A percentile compares a stretch with the other conserved stretches of the same genome.
phyloP scores from a whole-genome alignment of 2,113 vertebrate species.

The Vidua chalybeata region DNA sequence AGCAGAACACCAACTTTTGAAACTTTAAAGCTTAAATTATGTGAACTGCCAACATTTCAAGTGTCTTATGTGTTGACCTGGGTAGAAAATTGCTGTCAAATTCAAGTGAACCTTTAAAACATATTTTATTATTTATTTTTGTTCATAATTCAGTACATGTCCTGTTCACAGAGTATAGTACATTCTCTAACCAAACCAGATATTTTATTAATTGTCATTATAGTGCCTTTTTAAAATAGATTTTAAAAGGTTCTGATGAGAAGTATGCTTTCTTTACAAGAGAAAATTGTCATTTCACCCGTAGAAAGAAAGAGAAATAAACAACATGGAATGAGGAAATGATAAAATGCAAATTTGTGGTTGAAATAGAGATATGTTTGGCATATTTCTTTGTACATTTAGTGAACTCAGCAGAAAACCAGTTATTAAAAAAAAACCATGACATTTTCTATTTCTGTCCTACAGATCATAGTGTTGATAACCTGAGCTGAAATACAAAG shows the following conservation, averaged over 20 bases:
- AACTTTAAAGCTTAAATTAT: background rate
- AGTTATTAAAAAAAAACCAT: background rate
- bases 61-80: background rate
- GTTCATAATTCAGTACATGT: background rate
- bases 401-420: conserved; percentile 20
- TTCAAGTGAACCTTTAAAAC: background rate
- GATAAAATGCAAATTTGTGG: conserved; percentile 28
- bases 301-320: background rate
- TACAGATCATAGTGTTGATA: conserved; percentile 11
- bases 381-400: background rate
- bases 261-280: background rate
- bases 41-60: background rate
- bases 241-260: background rate
- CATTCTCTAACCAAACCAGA: background rate
- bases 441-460: background rate
- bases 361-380: background rate
- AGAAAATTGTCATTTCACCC: background rate
- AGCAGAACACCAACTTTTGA: background rate
- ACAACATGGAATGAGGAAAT: background rate
- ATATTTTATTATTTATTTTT: background rate
- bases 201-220: background rate
- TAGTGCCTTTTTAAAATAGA: background rate
- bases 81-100: background rate
- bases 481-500: background rate
- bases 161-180: background rate